Base-by-base conservation (phyloP, 2,888 invertebrate genomes). In the Parnassius orleans region DNA sequence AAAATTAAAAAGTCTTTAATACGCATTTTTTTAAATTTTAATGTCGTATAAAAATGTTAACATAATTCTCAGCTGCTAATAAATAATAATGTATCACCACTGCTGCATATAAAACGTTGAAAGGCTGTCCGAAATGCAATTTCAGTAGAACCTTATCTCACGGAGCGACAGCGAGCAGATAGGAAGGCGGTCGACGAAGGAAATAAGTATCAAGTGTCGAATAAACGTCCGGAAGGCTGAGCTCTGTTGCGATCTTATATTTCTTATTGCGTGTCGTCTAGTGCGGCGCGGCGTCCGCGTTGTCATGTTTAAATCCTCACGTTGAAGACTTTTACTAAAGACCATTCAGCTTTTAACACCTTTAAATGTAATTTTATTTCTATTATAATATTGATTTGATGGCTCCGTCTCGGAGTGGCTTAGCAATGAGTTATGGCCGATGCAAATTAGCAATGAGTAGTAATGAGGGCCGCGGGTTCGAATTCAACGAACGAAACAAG, bases 191-290 rank as follows among this genome's bases (percentile, higher is more conserved):
- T 24, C 60, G 44, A 14, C 55, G 59, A 44, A 54, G 55, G 63
- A 63, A 63, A 63, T 59, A 63, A 63, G 63, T 58, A 58, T 63
- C 63, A 63, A 63, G 42, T 59, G 63, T 63, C 63, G 63, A 59
- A 63, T 63, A 59, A 63, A 63, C 63, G 63, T 59, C 63, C 41
- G 58, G 62, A 57, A 48, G 48, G 47, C 43, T 56, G 54, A 55
- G 59, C 63, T 51, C 41, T 44, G 24, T 15, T 54, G 46, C 51
- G 59, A 24, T n/a, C 58, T 46, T 59, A 51, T 59, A 59, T 63
- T 63, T 59, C 59, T 63, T 63, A 63, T 63, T 63, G 62, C 57
- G 50, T 54, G 51, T 43, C 60, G 33, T 54, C 54, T 63, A 19
- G 43, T 24, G 57, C 43, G n/a, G n/a, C n/a, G n/a, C n/a, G n/a